Evolutionary conservation across 2,113 vertebrate genomes (phyloP), one percentile per base, ranked within the genome.

Genomic region (Bubo blakistoni): DNA sequence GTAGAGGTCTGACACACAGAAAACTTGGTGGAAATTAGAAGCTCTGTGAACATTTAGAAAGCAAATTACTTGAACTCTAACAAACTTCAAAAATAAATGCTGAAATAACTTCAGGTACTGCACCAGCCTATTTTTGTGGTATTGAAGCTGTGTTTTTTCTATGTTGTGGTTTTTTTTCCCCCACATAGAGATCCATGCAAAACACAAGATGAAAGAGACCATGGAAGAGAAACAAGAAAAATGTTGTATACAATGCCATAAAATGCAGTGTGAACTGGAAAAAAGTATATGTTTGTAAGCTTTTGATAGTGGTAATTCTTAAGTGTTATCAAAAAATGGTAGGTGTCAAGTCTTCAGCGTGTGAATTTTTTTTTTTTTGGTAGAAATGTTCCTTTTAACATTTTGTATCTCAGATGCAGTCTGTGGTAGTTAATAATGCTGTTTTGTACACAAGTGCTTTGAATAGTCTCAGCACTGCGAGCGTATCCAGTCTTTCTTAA

Each of bases 381-480:
- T n/a, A 86, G 77, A 88, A 96, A 70, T 86, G 51, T 94, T 95
- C 59, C 46, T 55, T 96, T 94, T 86, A 86, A 66, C 89, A 44
- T 70, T 86, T 94, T 91, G 82, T 96, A 91, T 97, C 76, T 92
- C 79, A n/a, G 76, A 90, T 94, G 90, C 95, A 94, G 94, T 94
- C 81, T 93, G 80, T 95, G 76, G 94, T 98, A 95, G 97, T 96
- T 69, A 40, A 52, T 89, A 90, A 92, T 92, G 95, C 98, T 96
- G 98, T 97, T 97, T 97, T 96, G 96, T 98, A 79, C 83, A 81
- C 80, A 96, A 97, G 96, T 97, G 96, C 97, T 97, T 94, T 66
- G 69, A 42, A 66, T 92, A 84, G 95, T 97, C 96, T 97, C 95
- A 94, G 97, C 97, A 94, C 76, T 4, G 78, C 96, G 95, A 96